These are phyloP conservation scores for Yponomeuta cagnagella DNA, from an alignment of 2,888 invertebrate genomes.

Conservation along the genomic window DNA sequence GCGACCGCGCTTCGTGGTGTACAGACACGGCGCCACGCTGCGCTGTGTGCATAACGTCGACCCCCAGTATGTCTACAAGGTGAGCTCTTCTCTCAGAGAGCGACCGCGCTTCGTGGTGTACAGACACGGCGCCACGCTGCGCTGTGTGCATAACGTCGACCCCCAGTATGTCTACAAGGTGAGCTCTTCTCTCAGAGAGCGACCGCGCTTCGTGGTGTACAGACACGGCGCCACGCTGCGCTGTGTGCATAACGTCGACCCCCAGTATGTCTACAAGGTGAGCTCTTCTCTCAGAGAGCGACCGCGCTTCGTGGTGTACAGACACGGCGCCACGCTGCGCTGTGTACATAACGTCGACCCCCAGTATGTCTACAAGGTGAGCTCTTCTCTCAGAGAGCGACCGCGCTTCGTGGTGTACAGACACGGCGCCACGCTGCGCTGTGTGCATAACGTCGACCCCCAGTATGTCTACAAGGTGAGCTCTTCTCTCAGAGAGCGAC, in stretches of 20 bases:
- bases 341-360: constrained; percentile 86
- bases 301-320: constrained; percentile 81
- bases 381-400: background rate
- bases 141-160: constrained; percentile 85
- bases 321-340: constrained; percentile 80
- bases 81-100: constrained; percentile 23
- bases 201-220: constrained; percentile 80
- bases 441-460: no score
- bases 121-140: constrained; percentile 80
- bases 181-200: constrained; percentile 14
- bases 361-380: constrained; percentile 82
- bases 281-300: background rate
- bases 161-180: constrained; percentile 83
- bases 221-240: constrained; percentile 80
- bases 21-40: constrained; percentile 80
- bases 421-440: constrained; percentile 77
- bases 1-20: constrained; percentile 79
- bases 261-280: constrained; percentile 83
- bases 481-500: no score
- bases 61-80: constrained; percentile 83
- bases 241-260: constrained; percentile 85
- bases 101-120: constrained; percentile 80
- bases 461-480: no score
- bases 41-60: constrained; percentile 86
- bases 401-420: constrained; percentile 82